Evolutionary conservation across 2,888 invertebrate genomes (phyloP), one percentile per base, ranked within the genome.

Genomic region (Salpingus planirostris): DNA sequence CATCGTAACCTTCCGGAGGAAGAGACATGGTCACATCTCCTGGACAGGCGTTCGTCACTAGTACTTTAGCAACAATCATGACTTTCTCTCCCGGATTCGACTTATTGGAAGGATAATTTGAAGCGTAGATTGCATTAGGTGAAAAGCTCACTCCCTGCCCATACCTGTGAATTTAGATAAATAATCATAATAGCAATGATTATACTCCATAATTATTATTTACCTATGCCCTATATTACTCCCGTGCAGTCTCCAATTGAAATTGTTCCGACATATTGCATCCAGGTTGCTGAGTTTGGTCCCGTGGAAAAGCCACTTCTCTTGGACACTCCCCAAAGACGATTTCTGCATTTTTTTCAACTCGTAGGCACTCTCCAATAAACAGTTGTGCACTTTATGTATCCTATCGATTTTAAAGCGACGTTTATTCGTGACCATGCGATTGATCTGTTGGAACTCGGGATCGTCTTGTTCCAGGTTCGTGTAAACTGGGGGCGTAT

Each of bases 1-100:
- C 49, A 31, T 51, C 48, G 25, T 27, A 44, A 11, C 38, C 35
- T 5, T 5, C 15, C 2, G 45, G 43, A 3, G 51, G 51, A 5
- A 50, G 18, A 4, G 15, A 15, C 48, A 47, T 49, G 11, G 40
- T 18, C 3, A 15, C 14, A 12, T 24, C 22, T 2, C 49, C 51
- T 3, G 22, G 15, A 23, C 43, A 43, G 8, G 10, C 13, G 7
- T 32, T 27, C 5, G 33, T 28, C 3, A 39, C 29, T 2, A 34
- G 11, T 10, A 36, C 24, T 13, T 37, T n/a, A n/a, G n/a, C n/a
- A n/a, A n/a, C n/a, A n/a, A n/a, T n/a, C n/a, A n/a, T n/a, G n/a
- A n/a, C n/a, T n/a, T n/a, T n/a, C n/a, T n/a, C n/a, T n/a, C n/a
- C n/a, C n/a, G n/a, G n/a, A n/a, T n/a, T n/a, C n/a, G n/a, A n/a